Conservation (phyloP, 2,113 vertebrate genomes). For the Nothoprocta pentlandii region DNA sequence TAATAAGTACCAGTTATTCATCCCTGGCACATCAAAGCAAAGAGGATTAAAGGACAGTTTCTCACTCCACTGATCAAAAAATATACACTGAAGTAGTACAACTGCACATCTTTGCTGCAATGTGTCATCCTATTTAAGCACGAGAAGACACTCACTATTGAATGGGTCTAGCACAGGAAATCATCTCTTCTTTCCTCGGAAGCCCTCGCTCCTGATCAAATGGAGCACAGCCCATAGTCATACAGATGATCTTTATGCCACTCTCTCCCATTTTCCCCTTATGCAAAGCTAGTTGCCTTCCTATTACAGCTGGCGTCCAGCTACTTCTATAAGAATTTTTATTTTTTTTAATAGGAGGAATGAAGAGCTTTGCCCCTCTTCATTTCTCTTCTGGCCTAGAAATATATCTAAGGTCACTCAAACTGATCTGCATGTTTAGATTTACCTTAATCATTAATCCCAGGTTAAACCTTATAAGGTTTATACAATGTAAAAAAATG, state of each 20-base stretch:
- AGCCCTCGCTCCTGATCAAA: too few species aligned
- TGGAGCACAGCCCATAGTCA: rapidly evolving
- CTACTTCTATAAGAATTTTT: neutral
- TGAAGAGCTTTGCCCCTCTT: neutral
- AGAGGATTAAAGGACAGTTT: neutral
- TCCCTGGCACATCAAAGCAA: neutral
- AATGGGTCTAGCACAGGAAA: neutral
- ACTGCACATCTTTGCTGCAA: neutral
- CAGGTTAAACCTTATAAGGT: neutral
- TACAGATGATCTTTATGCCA: neutral
- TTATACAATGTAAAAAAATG: neutral
- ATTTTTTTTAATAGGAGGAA: neutral
- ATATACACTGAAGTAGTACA: neutral
- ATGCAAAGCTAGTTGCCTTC: neutral
- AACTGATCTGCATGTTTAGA: neutral
- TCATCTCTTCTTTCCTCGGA: neutral
- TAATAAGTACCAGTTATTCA: neutral
- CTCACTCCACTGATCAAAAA: neutral
- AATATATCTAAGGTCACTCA: rapidly evolving
- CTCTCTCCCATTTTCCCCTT: neutral
- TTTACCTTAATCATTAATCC: neutral
- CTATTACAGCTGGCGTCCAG: neutral
- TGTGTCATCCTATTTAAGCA: neutral
- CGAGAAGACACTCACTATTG: neutral
- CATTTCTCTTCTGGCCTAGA: neutral